Percentiles rank a stretch among this genome's conserved stretches.
These are phyloP conservation scores for Acanthopleura granulata DNA, from an alignment of 2,888 invertebrate genomes.

Conservation along the genomic window DNA sequence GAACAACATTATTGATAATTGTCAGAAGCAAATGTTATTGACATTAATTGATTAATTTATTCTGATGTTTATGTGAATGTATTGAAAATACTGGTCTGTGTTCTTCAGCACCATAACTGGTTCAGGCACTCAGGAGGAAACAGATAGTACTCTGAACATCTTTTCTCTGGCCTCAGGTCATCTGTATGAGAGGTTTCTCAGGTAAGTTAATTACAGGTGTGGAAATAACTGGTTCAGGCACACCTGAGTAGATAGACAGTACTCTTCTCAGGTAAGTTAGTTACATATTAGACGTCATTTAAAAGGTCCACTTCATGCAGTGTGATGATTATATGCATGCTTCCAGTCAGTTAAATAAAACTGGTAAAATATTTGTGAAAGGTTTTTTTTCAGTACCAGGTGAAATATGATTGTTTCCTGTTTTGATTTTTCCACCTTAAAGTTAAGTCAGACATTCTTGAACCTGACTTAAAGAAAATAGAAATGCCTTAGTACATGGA, in stretches of 20 bases:
- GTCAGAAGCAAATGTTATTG: too few relatives aligned
- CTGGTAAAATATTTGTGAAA: not conserved
- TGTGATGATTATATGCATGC: not conserved
- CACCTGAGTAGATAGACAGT: constrained; percentile 49
- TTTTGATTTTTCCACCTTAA: too few relatives aligned
- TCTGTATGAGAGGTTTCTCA: constrained; percentile 92
- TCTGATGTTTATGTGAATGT: too few relatives aligned
- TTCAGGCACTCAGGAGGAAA: constrained; percentile 39
- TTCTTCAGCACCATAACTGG: constrained; percentile 48
- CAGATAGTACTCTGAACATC: constrained; percentile 78
- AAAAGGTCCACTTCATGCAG: constrained; percentile 8
- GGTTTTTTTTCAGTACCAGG: not conserved
- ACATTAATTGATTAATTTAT: too few relatives aligned
- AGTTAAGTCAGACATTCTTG: too few relatives aligned
- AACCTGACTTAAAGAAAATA: too few relatives aligned
- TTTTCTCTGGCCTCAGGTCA: constrained; percentile 99
- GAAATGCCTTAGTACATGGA: too few relatives aligned
- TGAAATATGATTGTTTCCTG: too few relatives aligned
- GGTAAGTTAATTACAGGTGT: constrained; percentile 50
- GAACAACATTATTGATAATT: too few relatives aligned
- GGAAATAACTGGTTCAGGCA: constrained; percentile 36
- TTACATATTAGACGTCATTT: constrained; percentile 26
- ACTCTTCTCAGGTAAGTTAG: constrained; percentile 74
- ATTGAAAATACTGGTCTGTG: not conserved
- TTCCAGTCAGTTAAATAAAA: not conserved